A percentile compares a stretch with the other conserved stretches of the same genome.
phyloP scores from a whole-genome alignment of 1,140 invertebrate species.

The Thaumetopoea pityocampa region DNA sequence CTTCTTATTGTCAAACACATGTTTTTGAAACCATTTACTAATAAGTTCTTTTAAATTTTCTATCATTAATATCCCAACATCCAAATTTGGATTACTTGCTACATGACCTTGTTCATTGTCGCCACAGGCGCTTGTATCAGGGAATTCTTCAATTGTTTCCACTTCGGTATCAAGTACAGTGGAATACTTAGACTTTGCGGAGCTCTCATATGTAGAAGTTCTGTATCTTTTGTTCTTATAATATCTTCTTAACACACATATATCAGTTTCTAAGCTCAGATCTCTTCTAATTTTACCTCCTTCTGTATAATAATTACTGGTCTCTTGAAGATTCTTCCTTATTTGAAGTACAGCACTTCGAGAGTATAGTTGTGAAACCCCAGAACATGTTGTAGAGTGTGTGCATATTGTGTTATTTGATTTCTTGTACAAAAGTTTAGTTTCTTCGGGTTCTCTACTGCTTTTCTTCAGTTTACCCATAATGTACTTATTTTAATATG shows the following conservation, averaged over 20 bases:
- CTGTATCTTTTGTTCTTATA: conserved; percentile 34
- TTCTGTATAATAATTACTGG: conserved; percentile 24
- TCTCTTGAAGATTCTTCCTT: conserved; percentile 28
- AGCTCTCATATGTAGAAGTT: conserved; percentile 17
- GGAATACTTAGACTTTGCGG: conserved; percentile 36
- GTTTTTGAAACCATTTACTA: conserved; percentile 46
- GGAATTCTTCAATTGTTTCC: conserved; percentile 28
- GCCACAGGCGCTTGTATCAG: conserved; percentile 38
- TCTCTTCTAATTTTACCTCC: conserved; percentile 42
- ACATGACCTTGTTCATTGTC: conserved; percentile 29
- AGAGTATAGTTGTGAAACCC: conserved; percentile 30
- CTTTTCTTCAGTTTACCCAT: conserved; percentile 29
- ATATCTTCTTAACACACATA: conserved; percentile 44
- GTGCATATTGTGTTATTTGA: conserved; percentile 37
- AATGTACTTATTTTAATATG: conserved; percentile 11
- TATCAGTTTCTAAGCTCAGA: conserved; percentile 50
- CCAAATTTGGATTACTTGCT: conserved; percentile 19
- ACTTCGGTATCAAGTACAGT: conserved; percentile 26
- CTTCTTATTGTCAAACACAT: conserved; percentile 41
- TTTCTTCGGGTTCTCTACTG: conserved; percentile 17
- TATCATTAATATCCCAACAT: conserved; percentile 40
- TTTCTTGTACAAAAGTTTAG: conserved; percentile 44
- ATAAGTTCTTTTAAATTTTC: conserved; percentile 50
- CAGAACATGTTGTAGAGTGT: conserved; percentile 39
- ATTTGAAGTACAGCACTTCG: conserved; percentile 33